Conservation (phyloP, 53 echinoderm and acorn worm genomes). For the Arbacia lixula region DNA sequence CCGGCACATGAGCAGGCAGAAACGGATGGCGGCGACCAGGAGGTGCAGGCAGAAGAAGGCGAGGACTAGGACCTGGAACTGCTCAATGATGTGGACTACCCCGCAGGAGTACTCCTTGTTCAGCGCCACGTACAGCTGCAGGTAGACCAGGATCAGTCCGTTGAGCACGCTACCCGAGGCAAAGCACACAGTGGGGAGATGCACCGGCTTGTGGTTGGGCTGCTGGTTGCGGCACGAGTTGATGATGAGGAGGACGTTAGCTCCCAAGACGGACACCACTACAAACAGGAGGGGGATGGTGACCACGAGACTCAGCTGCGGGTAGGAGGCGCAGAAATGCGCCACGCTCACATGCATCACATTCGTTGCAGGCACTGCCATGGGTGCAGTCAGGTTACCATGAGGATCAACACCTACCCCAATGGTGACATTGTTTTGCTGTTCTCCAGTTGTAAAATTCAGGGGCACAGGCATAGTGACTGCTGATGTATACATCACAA, state of each 20-base stretch:
- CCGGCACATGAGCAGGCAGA: constrained; percentile 2
- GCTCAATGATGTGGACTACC: constrained; percentile 19
- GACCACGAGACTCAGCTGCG: constrained; percentile 17
- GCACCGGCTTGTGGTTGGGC: constrained; percentile 16
- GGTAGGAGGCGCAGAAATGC: constrained; percentile 1
- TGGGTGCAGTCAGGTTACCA: neutral
- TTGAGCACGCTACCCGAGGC: constrained; percentile 14
- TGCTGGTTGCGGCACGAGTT: constrained; percentile 27
- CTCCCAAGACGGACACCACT: neutral
- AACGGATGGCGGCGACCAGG: constrained; percentile 15
- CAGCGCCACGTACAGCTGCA: neutral
- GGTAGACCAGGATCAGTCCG: neutral
- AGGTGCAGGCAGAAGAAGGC: constrained; percentile 20
- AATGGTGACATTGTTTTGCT: neutral
- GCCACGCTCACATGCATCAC: neutral
- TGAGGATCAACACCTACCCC: neutral
- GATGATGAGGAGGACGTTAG: constrained; percentile 11
- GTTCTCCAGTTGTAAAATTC: neutral
- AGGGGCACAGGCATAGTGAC: too few relatives aligned
- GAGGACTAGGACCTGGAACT: constrained; percentile 24
- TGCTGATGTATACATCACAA: too few relatives aligned
- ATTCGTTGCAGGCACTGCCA: neutral
- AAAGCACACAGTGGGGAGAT: constrained; percentile 42
- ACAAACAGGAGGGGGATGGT: constrained; percentile 25
- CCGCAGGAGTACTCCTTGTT: constrained; percentile 9